These are phyloP conservation scores for Linyphia triangularis DNA, from an alignment of 2,888 invertebrate species.

Conservation along the genomic window DNA sequence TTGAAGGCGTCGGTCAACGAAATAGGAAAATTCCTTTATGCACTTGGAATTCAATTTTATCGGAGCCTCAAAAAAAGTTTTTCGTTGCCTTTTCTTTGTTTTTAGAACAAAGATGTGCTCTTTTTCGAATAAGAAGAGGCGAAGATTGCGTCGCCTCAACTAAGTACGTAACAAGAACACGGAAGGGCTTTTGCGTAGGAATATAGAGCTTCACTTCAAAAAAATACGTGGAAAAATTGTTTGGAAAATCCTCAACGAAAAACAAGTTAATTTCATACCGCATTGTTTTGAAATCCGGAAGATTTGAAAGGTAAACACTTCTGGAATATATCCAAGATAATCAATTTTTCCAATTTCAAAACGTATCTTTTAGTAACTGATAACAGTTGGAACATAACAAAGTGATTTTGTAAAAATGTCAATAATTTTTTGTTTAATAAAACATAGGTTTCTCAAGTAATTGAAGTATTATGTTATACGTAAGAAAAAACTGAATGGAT, in stretches of 20 bases:
- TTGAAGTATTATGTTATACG: too few species aligned
- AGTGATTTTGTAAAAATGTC: too few species aligned
- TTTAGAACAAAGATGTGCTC: not conserved
- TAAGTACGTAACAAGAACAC: constrained; percentile 27
- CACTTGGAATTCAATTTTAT: constrained; percentile 42
- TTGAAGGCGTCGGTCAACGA: not conserved
- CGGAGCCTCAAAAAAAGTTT: constrained; percentile 4
- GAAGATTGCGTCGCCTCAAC: not conserved
- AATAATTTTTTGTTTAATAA: too few species aligned
- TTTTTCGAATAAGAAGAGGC: not conserved
- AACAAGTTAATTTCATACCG: not conserved
- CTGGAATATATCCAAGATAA: not conserved
- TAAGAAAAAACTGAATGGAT: too few species aligned
- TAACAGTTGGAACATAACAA: too few species aligned
- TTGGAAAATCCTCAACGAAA: not conserved
- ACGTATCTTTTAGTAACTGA: too few species aligned
- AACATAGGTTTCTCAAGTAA: too few species aligned
- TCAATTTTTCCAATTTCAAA: too few species aligned
- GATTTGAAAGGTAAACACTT: not conserved
- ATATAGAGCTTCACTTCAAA: not conserved
- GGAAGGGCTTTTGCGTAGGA: not conserved
- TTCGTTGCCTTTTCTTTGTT: constrained; percentile 11
- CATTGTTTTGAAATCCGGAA: not conserved
- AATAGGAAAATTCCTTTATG: constrained; percentile 12
- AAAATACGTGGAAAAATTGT: not conserved